A percentile compares a stretch with the other conserved stretches of the same genome.
Conservation (phyloP, 2,113 vertebrate species). For the Ammodytes dubius region DNA sequence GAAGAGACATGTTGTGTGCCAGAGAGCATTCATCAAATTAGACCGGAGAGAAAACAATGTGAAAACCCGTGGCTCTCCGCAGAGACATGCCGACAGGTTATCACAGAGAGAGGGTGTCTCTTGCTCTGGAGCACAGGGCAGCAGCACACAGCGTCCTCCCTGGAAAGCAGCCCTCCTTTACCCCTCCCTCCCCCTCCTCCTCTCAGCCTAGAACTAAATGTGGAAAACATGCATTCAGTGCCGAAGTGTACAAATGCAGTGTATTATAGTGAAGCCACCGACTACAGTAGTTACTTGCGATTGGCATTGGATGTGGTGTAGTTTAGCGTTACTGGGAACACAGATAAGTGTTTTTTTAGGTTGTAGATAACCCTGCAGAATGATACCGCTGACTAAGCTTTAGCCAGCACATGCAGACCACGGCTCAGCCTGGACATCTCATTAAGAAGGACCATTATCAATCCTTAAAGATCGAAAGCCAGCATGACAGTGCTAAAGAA, state of each 20-base stretch:
- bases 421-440: slow-evolving; percentile 58
- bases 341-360: slow-evolving; percentile 19
- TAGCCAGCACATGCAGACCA: slow-evolving; percentile 49
- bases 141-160: slow-evolving; percentile 56
- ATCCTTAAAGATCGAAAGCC: slow-evolving; percentile 75
- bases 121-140: slow-evolving; percentile 59
- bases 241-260: slow-evolving; percentile 43
- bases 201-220: slow-evolving; percentile 32
- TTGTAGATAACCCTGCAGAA: slow-evolving; percentile 60
- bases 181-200: neutral
- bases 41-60: slow-evolving; percentile 81
- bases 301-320: neutral
- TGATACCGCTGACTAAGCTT: slow-evolving; percentile 71
- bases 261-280: slow-evolving; percentile 29
- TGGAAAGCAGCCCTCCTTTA: slow-evolving; percentile 35
- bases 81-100: slow-evolving; percentile 80
- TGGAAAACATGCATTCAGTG: slow-evolving; percentile 29
- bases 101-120: slow-evolving; percentile 80
- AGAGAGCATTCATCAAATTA: slow-evolving; percentile 85
- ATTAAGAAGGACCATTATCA: slow-evolving; percentile 77
- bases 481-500: slow-evolving; percentile 69
- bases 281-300: slow-evolving; percentile 37
- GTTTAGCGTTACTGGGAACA: slow-evolving; percentile 17
- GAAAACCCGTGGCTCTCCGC: slow-evolving; percentile 68
- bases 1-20: slow-evolving; percentile 81